Conservation (phyloP, 2,888 invertebrate species). For the Stomorhina lunata region DNA sequence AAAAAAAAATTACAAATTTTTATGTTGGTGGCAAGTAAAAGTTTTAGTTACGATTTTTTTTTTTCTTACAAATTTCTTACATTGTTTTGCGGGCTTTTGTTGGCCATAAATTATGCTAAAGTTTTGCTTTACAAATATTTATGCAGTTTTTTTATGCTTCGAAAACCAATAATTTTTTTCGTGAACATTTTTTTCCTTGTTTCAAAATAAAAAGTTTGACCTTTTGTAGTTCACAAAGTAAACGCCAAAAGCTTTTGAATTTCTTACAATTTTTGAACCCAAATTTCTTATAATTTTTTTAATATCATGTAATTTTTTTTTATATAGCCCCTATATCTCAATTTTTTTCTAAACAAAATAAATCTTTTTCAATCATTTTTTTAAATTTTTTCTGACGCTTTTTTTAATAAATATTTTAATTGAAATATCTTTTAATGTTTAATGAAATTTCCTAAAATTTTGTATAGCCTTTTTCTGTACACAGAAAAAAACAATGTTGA, state of each 20-base stretch:
- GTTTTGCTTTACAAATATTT: slow-evolving; percentile 45
- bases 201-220: neutral
- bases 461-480: neutral
- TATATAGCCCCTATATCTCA: neutral
- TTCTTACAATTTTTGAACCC: neutral
- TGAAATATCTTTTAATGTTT: slow-evolving; percentile 13
- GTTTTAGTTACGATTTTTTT: neutral
- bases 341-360: too few species aligned
- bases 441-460: neutral
- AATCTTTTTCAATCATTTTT: too few species aligned
- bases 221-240: neutral
- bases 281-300: slow-evolving; percentile 20
- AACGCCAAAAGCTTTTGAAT: neutral
- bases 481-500: too few species aligned
- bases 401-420: slow-evolving; percentile 46
- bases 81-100: slow-evolving; percentile 25
- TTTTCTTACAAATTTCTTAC: neutral
- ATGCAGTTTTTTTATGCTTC: neutral
- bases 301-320: slow-evolving; percentile 30
- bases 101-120: slow-evolving; percentile 35
- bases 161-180: slow-evolving; percentile 28
- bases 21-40: slow-evolving; percentile 12
- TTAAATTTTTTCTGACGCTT: too few species aligned
- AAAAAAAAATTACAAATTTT: too few species aligned
- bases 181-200: neutral